Evolutionary conservation across 2,113 vertebrate species (phyloP), one percentile per base, ranked within the genome.

Genomic region (Rhodinocichla rosea): DNA sequence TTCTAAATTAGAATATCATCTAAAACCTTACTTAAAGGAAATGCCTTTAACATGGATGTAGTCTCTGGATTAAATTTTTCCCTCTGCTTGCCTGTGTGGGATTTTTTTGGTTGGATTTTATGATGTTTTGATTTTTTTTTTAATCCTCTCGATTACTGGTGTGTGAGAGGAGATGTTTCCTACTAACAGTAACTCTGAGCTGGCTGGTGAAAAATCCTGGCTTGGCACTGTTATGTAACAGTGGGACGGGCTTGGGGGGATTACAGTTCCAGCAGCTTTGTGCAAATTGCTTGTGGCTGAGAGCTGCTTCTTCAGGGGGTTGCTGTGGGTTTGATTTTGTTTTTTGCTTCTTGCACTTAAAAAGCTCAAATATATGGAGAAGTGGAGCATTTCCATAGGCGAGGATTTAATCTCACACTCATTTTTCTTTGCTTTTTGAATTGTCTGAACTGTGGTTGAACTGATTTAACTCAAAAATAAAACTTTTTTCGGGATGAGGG

Each of bases 121-220:
- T 42, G 42, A 19, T 24, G 6, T 40, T 78, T 33, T 23, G n/a
- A 37, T 19, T 19, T 42, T 15, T 67, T 45, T 26, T 13, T 11
- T 1, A 78, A n/a, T 21, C 10, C 7, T 44, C 39, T 65, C 0
- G 4, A 2, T 87, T 93, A 10, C 55, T 68, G 28, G 28, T 80
- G 45, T 27, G 7, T 59, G 62, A 50, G 59, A 68, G 57, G 62
- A 91, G 82, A 62, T 84, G 50, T 88, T 80, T 95, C 76, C 59
- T 94, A 13, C 53, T 79, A 49, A 52, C 87, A 84, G 33, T 23
- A 39, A 7, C 49, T 83, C 55, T 40, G 71, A 60, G 50, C 79
- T 87, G 55, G 35, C 45, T 92, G 68, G 18, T 90, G 75, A 69
- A 87, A 78, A 81, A 84, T 59, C 83, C 47, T 93, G 77, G 27